phyloP scores from a whole-genome alignment of 2,888 invertebrate genomes.

The Hirtodrosophila cameraria region DNA sequence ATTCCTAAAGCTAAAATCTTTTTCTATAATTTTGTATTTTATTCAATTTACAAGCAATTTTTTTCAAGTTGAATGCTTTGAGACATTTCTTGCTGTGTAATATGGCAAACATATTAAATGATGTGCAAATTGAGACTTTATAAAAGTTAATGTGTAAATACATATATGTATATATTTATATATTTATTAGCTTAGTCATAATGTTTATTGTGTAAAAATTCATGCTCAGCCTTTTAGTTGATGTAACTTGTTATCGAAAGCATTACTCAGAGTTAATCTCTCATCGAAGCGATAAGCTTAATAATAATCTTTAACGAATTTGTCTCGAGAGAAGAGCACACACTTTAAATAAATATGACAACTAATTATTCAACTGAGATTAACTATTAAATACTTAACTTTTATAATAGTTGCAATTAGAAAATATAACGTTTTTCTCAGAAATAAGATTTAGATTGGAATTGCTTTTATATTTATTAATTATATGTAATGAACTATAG shows the following conservation, averaged over 20 bases:
- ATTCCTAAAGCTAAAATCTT: too few species aligned
- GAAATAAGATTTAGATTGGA: too few species aligned
- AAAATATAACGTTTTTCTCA: too few species aligned
- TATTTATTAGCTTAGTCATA: conserved; percentile 24
- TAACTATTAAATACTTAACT: too few species aligned
- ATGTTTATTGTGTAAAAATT: neutral
- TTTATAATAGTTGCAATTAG: too few species aligned
- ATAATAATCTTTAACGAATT: neutral
- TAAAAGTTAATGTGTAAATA: neutral
- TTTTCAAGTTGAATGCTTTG: neutral
- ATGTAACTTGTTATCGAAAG: conserved; percentile 18
- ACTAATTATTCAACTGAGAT: too few species aligned
- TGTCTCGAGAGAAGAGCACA: neutral
- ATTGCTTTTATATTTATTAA: too few species aligned
- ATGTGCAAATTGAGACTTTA: conserved; percentile 6
- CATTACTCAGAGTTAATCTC: conserved; percentile 19
- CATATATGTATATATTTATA: neutral
- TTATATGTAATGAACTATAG: too few species aligned
- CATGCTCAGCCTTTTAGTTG: neutral
- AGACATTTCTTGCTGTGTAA: neutral
- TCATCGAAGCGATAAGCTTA: conserved; percentile 1
- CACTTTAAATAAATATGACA: too few species aligned
- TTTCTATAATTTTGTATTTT: neutral
- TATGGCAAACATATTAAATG: neutral
- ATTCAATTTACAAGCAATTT: neutral